Base-by-base conservation (phyloP, 2,797 vertebrate genomes). In the Anas bernieri region DNA sequence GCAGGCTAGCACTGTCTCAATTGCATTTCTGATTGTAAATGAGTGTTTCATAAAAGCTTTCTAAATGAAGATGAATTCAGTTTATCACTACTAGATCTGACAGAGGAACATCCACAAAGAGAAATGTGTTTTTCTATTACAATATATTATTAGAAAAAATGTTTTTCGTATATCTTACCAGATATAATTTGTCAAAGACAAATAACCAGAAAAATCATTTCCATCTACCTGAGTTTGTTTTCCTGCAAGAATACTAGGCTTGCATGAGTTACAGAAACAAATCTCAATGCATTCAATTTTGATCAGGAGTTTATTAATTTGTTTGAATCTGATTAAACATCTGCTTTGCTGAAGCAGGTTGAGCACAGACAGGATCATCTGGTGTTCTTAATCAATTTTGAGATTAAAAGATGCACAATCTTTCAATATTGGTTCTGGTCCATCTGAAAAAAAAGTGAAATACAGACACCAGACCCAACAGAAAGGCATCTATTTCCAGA, bases 281-380 rank as follows among this genome's bases (percentile, higher is more conserved):
- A 59, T 76, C 88, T 87, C 55, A 77, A 11, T 18, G 31, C 9
- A 46, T 41, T n/a, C 23, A 37, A 41, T 72, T 85, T 80, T 87
- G 68, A 92, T 39, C 12, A 89, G 59, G 16, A 68, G 54, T 85
- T 79, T 74, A 25, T 23, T 5, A 56, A 67, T 48, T 77, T 75
- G 37, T 81, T 81, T 87, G 56, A 80, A 85, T 46, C 58, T 75
- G 28, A 74, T 52, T 50, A 70, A 23, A 83, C 74, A 92, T 76
- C 90, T 90, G 59, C 69, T 86, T 50, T 86, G 39, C 52, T 69
- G 77, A 88, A 91, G 83, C 63, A 93, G 59, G 52, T 88, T 67
- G 79, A 88, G 61, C 56, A 91, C 43, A 77, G 78, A 88, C 81
- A 43, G 74, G 64, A 90, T 67, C 35, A 87, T 77, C 39, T 54